These are phyloP conservation scores for Drosophila guanche DNA, from an alignment of 1,140 invertebrate species.

Conservation along the genomic window DNA sequence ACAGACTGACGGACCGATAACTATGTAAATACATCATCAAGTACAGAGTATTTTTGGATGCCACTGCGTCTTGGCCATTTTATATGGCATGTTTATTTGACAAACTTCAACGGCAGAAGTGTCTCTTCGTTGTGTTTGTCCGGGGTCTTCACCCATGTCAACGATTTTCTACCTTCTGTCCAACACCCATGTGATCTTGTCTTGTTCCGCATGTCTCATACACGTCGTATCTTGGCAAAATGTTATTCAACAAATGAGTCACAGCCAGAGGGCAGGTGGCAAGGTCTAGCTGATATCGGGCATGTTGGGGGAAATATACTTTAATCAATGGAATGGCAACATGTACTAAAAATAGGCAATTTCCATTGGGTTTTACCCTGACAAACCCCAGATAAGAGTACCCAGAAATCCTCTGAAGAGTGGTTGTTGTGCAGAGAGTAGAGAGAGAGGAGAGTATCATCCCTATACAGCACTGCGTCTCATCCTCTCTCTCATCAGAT, in stretches of 20 bases:
- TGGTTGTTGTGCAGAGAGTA: too few relatives aligned
- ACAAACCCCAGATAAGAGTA: slow-evolving; percentile 32
- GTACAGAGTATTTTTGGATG: slow-evolving; percentile 35
- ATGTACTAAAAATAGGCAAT: slow-evolving; percentile 21
- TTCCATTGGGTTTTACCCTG: slow-evolving; percentile 13
- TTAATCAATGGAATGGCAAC: slow-evolving; percentile 21
- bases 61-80: slow-evolving; percentile 33
- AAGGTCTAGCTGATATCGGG: slow-evolving; percentile 21
- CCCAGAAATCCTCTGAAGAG: background rate
- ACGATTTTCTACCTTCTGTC: slow-evolving; percentile 1
- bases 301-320: slow-evolving; percentile 11
- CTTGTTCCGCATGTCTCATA: slow-evolving; percentile 10
- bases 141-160: slow-evolving; percentile 37
- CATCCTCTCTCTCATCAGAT: slow-evolving; percentile 18
- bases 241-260: slow-evolving; percentile 38
- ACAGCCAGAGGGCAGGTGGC: slow-evolving; percentile 1
- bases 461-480: slow-evolving; percentile 9
- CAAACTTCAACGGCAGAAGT: slow-evolving; percentile 22
- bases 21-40: slow-evolving; percentile 58
- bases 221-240: background rate
- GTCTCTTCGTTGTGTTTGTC: slow-evolving; percentile 29
- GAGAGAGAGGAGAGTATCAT: slow-evolving; percentile 29
- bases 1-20: slow-evolving; percentile 16
- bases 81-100: slow-evolving; percentile 48
- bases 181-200: slow-evolving; percentile 43